Evolutionary conservation across 2,888 invertebrate species (phyloP), one percentile per base, ranked within the genome.

Genomic region (Reticulitermes lucifugus): DNA sequence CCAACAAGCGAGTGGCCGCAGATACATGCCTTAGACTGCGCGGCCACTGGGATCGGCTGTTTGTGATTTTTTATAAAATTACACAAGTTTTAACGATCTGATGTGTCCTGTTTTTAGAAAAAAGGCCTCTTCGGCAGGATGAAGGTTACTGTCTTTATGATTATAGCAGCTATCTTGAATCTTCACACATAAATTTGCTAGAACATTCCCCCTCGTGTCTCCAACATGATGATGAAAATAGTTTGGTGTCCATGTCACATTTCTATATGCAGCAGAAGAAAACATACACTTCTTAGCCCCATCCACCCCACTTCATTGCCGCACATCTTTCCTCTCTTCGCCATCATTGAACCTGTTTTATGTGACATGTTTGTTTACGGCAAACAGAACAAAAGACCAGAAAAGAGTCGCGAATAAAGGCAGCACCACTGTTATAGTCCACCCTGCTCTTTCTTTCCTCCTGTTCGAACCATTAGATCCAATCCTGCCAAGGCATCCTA

Each of bases 311-410:
- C n/a, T 46, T 51, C 77, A 77, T 46, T 77, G 77, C 22, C 0
- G 77, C 25, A 60, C 21, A 60, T 60, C 21, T 60, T 60, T n/a
- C 60, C n/a, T 12, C 25, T 51, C 0, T 77, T 25, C 41, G 25
- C n/a, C 81, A 41, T 70, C 43, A 60, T 60, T 29, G 29, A 18
- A 25, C 81, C 70, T 85, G 75, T 60, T 82, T 83, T 85, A 84
- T 84, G 84, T 84, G 85, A 60, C 82, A 85, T 85, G 82, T 82
- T 85, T 85, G 85, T 85, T 85, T 85, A 85, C 82, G 84, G 60
- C n/a, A 12, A 59, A 77, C 43, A 79, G 79, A 79, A 79, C 79
- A 71, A 79, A 79, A 84, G 79, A 9, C 12, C 29, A 71, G 70
- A 43, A 82, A 41, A 65, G 43, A 70, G 18, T 43, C 55, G 43